phyloP scores from a whole-genome alignment of 2,888 invertebrate species.

The Drosophila anomalata region DNA sequence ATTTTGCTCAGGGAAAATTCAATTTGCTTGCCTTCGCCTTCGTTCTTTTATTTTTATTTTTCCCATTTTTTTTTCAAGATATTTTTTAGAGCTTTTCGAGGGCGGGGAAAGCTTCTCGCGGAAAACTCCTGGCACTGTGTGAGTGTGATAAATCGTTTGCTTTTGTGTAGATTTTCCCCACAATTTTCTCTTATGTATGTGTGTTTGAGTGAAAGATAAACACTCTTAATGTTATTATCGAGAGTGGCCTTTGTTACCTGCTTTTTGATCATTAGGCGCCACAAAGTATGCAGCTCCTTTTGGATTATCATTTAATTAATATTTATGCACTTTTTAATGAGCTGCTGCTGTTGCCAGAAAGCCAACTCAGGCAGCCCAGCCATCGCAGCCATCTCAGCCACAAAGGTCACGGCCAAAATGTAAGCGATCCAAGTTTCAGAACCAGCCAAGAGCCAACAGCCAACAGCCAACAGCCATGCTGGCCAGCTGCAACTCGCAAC shows the following conservation, averaged over 20 bases:
- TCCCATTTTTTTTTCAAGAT: slow-evolving; percentile 18
- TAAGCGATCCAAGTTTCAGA: slow-evolving; percentile 52
- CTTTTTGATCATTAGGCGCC: slow-evolving; percentile 59
- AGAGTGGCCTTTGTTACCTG: slow-evolving; percentile 52
- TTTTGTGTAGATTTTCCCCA: slow-evolving; percentile 54
- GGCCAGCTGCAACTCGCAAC: slow-evolving; percentile 54
- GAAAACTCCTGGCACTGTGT: slow-evolving; percentile 19
- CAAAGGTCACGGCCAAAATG: slow-evolving; percentile 77
- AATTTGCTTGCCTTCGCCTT: slow-evolving; percentile 62
- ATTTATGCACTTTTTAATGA: slow-evolving; percentile 70
- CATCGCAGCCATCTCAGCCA: slow-evolving; percentile 42
- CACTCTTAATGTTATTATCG: slow-evolving; percentile 76
- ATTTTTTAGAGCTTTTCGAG: slow-evolving; percentile 37
- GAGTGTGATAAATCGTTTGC: slow-evolving; percentile 57
- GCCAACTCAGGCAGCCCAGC: slow-evolving; percentile 24
- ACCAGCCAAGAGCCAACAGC: slow-evolving; percentile 33
- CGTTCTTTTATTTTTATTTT: slow-evolving; percentile 26
- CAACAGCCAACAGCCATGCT: slow-evolving; percentile 56
- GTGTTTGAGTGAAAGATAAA: slow-evolving; percentile 58
- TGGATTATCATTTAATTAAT: slow-evolving; percentile 73
- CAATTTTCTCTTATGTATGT: neutral
- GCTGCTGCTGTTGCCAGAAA: slow-evolving; percentile 2
- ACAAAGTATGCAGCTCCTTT: slow-evolving; percentile 68
- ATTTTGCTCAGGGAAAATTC: slow-evolving; percentile 79
- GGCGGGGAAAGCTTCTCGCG: slow-evolving; percentile 34